These are phyloP conservation scores for Poeciliopsis turrubarensis DNA, from an alignment of 2,113 vertebrate species.

Conservation along the genomic window DNA sequence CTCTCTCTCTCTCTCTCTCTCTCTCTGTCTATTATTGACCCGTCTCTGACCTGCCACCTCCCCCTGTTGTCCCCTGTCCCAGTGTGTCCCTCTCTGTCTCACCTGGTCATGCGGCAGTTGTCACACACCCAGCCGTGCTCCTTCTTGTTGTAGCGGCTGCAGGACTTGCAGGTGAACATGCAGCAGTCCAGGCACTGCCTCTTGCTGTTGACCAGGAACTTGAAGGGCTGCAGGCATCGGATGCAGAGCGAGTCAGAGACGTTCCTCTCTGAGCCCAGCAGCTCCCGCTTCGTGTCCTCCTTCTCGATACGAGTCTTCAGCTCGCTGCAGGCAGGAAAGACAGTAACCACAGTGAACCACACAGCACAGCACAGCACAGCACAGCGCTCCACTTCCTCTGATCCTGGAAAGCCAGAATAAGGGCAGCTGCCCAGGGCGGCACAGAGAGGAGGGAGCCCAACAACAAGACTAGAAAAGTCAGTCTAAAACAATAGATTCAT, in stretches of 20 bases:
- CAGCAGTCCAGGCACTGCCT: conserved; percentile 87
- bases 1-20: no score
- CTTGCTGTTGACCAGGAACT: conserved; percentile 87
- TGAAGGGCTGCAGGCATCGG: conserved; percentile 91
- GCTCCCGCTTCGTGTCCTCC: conserved; percentile 85
- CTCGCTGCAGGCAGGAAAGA: conserved; percentile 68
- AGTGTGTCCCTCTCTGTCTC: conserved; percentile 13
- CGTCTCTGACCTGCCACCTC: neutral
- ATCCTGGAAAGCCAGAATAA: no score
- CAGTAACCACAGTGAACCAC: neutral
- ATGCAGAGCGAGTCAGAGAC: conserved; percentile 86
- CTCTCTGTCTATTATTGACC: no score
- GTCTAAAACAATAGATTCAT: no score
- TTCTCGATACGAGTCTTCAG: conserved; percentile 86
- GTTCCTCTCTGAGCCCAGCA: conserved; percentile 78
- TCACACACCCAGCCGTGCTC: conserved; percentile 91
- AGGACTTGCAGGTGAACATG: conserved; percentile 86
- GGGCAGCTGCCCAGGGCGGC: no score
- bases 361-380: neutral
- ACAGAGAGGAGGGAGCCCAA: no score
- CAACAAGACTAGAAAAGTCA: no score
- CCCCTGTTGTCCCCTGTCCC: neutral
- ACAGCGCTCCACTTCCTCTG: no score
- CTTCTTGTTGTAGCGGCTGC: conserved; percentile 89
- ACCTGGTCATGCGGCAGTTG: conserved; percentile 91